A percentile compares a stretch with the other conserved stretches of the same genome.
These are phyloP conservation scores for Gobio gobio DNA, from an alignment of 2,113 vertebrate species.

Conservation along the genomic window DNA sequence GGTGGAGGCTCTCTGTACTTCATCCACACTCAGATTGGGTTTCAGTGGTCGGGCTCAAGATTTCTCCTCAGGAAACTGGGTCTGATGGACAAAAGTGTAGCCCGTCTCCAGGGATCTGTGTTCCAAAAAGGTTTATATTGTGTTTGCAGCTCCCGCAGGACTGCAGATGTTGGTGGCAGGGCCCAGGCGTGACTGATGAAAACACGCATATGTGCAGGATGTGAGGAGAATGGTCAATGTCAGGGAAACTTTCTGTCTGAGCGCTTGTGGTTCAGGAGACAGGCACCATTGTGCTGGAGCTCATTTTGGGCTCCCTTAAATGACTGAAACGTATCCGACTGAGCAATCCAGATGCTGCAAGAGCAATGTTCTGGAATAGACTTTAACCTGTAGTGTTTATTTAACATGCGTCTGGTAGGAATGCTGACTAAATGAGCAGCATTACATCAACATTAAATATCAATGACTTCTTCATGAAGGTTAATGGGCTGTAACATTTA, in stretches of 20 bases:
- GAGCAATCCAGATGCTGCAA: conserved; percentile 49
- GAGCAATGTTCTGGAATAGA: conserved; percentile 22
- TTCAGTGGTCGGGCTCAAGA: conserved; percentile 70
- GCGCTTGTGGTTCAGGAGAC: conserved; percentile 46
- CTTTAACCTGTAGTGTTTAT: conserved; percentile 41
- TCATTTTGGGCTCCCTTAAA: conserved; percentile 42
- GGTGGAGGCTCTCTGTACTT: conserved; percentile 69
- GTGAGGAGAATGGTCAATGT: conserved; percentile 73
- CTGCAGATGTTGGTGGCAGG: conserved; percentile 59
- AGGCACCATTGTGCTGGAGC: conserved; percentile 50
- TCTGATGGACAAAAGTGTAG: conserved; percentile 67
- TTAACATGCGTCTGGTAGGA: conserved; percentile 30
- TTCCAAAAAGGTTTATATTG: conserved; percentile 54
- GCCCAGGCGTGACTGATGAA: conserved; percentile 42
- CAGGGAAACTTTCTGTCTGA: conserved; percentile 54
- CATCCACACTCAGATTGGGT: conserved; percentile 73
- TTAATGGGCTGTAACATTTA: conserved; percentile 25
- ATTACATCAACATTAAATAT: conserved; percentile 16
- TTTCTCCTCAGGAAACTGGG: conserved; percentile 71
- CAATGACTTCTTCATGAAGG: conserved; percentile 23
- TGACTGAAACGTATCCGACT: conserved; percentile 47
- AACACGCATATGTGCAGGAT: conserved; percentile 68
- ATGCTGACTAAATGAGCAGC: not conserved
- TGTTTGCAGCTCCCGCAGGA: conserved; percentile 31
- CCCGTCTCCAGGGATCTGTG: conserved; percentile 32